Percentiles rank a stretch among this genome's conserved stretches.
Evolutionary conservation across 1,140 invertebrate species (phyloP).

Genomic region (Rhopalosiphum padi): DNA sequence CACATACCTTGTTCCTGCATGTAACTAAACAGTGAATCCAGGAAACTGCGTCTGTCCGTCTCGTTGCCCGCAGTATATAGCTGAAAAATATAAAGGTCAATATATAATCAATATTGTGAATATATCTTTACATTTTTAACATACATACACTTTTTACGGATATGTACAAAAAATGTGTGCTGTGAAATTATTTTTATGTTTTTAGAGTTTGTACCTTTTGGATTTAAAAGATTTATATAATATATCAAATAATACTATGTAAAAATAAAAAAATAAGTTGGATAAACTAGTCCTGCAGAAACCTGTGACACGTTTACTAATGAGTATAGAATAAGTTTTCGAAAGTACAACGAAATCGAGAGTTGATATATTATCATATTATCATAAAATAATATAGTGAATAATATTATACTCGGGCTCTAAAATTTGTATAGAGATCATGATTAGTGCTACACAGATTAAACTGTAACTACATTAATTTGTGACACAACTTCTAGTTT

Average conservation of each 20-base stretch:
- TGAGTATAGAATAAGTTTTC: neutral
- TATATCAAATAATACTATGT: neutral
- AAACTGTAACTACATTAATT: neutral
- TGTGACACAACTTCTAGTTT: neutral
- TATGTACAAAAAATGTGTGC: neutral
- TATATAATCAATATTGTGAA: neutral
- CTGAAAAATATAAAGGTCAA: neutral
- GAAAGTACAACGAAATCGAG: neutral
- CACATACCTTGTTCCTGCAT: slow-evolving; percentile 54
- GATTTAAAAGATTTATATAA: neutral
- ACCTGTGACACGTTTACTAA: neutral
- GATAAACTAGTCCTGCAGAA: neutral
- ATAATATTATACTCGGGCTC: neutral
- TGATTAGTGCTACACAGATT: no score
- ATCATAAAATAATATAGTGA: neutral
- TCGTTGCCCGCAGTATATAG: slow-evolving; percentile 45
- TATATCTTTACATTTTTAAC: neutral
- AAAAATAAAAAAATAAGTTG: neutral
- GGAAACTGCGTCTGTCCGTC: slow-evolving; percentile 42
- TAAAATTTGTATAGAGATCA: neutral
- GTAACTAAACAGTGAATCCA: slow-evolving; percentile 51
- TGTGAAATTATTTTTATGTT: neutral
- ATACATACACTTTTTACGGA: neutral
- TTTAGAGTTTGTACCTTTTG: neutral
- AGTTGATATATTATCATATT: neutral